A percentile compares a stretch with the other conserved stretches of the same genome.
Evolutionary conservation across 2,888 invertebrate genomes (phyloP).

Genomic region (Leucania comma): DNA sequence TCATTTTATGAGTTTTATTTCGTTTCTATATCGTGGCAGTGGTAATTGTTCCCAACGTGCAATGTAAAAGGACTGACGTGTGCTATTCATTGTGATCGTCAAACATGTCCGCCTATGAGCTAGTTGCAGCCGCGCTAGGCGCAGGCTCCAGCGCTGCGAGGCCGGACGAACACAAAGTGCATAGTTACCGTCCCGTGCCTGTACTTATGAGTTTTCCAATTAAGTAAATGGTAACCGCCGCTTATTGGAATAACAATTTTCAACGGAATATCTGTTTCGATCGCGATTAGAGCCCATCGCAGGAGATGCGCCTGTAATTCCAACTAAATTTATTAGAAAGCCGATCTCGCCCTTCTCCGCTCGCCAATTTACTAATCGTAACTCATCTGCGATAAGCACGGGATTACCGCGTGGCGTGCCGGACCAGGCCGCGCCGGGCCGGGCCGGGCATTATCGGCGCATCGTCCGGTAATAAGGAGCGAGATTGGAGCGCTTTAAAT

Average conservation of each 20-base stretch:
- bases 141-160: too few relatives aligned
- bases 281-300: conserved; percentile 63
- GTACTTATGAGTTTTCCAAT: conserved; percentile 65
- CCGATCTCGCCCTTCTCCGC: conserved; percentile 81
- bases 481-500: conserved; percentile 75
- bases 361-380: conserved; percentile 87
- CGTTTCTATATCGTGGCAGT: neutral
- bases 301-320: conserved; percentile 73
- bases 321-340: conserved; percentile 84
- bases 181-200: conserved; percentile 43
- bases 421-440: conserved; percentile 43
- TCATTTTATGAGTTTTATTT: too few relatives aligned
- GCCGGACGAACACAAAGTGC: conserved; percentile 36
- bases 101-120: conserved; percentile 3
- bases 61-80: neutral
- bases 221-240: conserved; percentile 65
- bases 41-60: neutral
- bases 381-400: conserved; percentile 84
- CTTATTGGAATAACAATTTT: conserved; percentile 68
- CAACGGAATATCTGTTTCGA: conserved; percentile 63
- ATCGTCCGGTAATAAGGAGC: conserved; percentile 74
- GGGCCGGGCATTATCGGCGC: conserved; percentile 65
- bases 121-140: neutral
- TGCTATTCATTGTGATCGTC: neutral
- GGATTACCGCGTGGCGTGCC: conserved; percentile 69